Evolutionary conservation across 1,140 invertebrate species (phyloP), one percentile per base, ranked within the genome.

Genomic region (Drosophila pachea): DNA sequence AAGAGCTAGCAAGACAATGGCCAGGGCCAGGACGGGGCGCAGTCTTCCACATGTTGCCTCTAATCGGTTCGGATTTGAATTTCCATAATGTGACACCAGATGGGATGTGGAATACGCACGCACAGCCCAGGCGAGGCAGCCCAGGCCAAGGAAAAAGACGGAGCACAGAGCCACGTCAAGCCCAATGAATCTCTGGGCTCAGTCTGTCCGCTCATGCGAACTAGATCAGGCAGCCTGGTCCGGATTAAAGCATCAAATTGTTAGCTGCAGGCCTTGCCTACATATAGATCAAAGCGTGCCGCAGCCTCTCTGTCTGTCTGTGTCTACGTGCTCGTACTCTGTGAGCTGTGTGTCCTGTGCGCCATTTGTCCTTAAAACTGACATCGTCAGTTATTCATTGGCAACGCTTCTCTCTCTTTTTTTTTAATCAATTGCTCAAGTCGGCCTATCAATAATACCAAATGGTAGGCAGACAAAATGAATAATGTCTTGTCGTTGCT

Each of bases 201-300:
- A 43, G 53, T 55, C 32, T 45, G 40, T 14, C 40, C 33, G 40
- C 29, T 14, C 5, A 45, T 11, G 22, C 31, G 33, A 56, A 40
- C 42, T 31, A 60, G 63, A 71, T 67, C 67, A 75, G 65, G 53
- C 67, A 43, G 35, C 49, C 65, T 29, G 55, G 76, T 49, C 45
- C 61, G 76, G 76, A 86, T 86, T 86, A 84, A 86, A 76, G 73
- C 79, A 63, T 79, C 81, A 86, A 73, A 86, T 86, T 84, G 81
- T 83, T 79, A 74, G 66, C 62, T 55, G 47, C 49, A 61, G 56
- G 55, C 64, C 50, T 67, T 67, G 55, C 49, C 53, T 16, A 59
- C 60, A 84, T 76, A 76, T 76, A 76, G 79, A 83, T 83, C 79
- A 84, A 83, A 83, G 79, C 60, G 58, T 42, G 58, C 63, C 72